A percentile compares a stretch with the other conserved stretches of the same genome.
Evolutionary conservation across 2,797 vertebrate species (phyloP).

Genomic region (Tarsius wallacei): DNA sequence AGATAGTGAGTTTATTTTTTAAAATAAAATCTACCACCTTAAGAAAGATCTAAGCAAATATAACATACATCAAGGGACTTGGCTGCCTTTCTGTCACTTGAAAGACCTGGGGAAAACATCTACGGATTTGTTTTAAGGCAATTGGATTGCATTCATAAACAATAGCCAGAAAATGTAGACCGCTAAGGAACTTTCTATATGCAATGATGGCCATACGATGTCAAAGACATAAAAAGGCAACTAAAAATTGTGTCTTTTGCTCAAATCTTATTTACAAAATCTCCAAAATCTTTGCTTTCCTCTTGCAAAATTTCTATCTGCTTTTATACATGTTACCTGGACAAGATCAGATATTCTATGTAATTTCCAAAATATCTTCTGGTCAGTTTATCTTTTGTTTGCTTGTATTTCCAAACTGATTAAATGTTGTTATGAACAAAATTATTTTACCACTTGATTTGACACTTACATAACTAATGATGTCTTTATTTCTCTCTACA

Average conservation of each 20-base stretch:
- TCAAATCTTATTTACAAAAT: not conserved
- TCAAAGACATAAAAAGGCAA: not conserved
- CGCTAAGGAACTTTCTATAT: not conserved
- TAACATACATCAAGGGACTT: not conserved
- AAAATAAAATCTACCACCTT: not conserved
- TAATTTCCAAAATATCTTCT: constrained; percentile 1
- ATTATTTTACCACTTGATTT: constrained; percentile 16
- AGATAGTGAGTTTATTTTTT: not conserved
- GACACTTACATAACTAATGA: not conserved
- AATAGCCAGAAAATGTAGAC: not conserved
- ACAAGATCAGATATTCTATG: not conserved
- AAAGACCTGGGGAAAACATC: not conserved
- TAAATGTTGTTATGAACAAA: not conserved
- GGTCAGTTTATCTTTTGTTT: not conserved
- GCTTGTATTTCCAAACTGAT: not conserved
- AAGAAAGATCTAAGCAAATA: constrained; percentile 20
- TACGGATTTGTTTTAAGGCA: not conserved
- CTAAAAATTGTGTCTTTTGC: not conserved
- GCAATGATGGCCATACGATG: not conserved
- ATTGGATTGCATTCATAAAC: constrained; percentile 1
- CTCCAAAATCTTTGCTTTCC: not conserved
- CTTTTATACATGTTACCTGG: not conserved
- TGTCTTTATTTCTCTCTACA: not conserved
- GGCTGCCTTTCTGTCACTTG: not conserved
- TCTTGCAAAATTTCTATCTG: not conserved